Evolutionary conservation across 2,113 vertebrate species (phyloP), one percentile per base, ranked within the genome.

Genomic region (Ia io): DNA sequence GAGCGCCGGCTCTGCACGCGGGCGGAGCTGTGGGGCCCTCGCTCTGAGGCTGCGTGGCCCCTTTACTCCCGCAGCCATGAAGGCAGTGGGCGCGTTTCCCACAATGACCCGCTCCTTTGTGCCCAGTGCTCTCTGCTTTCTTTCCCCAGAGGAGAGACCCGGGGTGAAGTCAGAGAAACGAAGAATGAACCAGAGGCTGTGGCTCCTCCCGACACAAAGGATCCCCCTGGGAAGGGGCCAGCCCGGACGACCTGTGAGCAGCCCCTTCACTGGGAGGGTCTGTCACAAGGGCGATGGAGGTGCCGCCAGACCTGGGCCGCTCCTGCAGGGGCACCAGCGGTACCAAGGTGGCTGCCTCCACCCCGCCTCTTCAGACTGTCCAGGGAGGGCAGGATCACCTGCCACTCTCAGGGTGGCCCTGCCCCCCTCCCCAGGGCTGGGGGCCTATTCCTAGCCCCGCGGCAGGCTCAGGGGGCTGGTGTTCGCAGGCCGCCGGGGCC

Each of bases 21-120:
- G 78, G n/a, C 9, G 51, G 59, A 2, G 35, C 84, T 0, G 0
- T 2, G 17, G 53, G 44, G 77, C 6, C 11, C 0, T 0, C 0
- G 17, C 28, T 53, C 35, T 25, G 53, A 25, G 20, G 28, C 37
- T 3, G 23, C 47, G 5, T 1, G 56, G 47, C 9, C 44, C 49
- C 4, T 9, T 30, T 8, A 2, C 47, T 53, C n/a, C 17, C 40
- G 70, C 1, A 8, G 56, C 16, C 49, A 4, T 11, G 32, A 22
- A 37, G 25, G 3, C 40, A 2, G 69, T 0, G 20, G 71, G 25
- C 1, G 2, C 11, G 32, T 25, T 32, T 71, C 74, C 6, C 23
- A 14, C 1, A 16, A 28, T 5, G 79, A 2, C 53, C 30, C 32
- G 71, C 49, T 49, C 4, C 1, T 49, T 5, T 6, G 53, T 25